Evolutionary conservation across 1,140 invertebrate species (phyloP).

Genomic region (Drosophila oshimai): DNA sequence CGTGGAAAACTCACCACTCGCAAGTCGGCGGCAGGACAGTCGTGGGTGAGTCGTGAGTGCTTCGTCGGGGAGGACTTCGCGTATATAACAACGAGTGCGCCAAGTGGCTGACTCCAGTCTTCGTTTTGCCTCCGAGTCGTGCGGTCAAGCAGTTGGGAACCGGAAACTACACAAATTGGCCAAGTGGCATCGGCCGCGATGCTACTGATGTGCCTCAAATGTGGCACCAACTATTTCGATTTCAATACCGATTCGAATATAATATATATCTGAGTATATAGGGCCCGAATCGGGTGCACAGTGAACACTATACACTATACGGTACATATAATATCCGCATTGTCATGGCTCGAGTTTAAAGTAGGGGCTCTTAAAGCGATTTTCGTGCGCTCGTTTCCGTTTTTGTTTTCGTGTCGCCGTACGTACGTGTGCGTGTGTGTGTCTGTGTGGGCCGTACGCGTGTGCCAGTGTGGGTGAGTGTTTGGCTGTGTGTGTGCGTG

Average conservation of each 20-base stretch:
- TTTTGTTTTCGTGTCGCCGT: constrained; percentile 42
- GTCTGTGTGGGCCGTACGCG: constrained; percentile 7
- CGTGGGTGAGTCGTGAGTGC: too few species aligned
- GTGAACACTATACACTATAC: too few species aligned
- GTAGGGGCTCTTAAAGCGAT: constrained; percentile 47
- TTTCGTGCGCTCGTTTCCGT: constrained; percentile 61
- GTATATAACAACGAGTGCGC: constrained; percentile 79
- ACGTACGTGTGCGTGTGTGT: constrained; percentile 27
- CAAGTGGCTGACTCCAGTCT: constrained; percentile 69
- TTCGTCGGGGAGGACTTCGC: neutral
- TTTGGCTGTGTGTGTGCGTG: constrained; percentile 47
- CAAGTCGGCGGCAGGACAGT: neutral
- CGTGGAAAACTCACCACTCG: constrained; percentile 38
- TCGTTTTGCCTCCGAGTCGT: constrained; percentile 80
- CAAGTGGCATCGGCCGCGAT: constrained; percentile 52
- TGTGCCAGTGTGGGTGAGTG: constrained; percentile 17
- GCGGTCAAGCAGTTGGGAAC: constrained; percentile 65
- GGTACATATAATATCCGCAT: too few species aligned
- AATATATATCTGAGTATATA: neutral
- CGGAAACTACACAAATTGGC: constrained; percentile 23
- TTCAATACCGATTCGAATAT: neutral
- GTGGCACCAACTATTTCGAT: constrained; percentile 14
- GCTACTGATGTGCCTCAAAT: constrained; percentile 52
- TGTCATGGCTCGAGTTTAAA: constrained; percentile 26
- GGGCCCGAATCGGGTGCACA: too few species aligned